Evolutionary conservation across 2,113 vertebrate species (phyloP).

Genomic region (Mungos mungo): DNA sequence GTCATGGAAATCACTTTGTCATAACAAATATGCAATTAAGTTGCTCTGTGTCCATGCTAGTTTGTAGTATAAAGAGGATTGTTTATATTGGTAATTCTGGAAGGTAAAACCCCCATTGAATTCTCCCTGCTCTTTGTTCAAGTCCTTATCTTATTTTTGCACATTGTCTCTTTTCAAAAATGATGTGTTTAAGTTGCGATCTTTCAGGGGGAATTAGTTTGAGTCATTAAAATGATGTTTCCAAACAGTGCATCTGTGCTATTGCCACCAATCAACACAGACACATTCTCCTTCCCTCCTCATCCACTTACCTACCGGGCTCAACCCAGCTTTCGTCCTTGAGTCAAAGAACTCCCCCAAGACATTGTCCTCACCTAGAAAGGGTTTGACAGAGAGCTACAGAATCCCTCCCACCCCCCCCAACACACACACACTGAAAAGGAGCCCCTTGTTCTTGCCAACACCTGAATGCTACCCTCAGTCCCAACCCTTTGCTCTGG

Average conservation of each 20-base stretch:
- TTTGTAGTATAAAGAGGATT: not conserved
- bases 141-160: slow-evolving; percentile 42
- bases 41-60: not conserved
- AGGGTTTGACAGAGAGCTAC: not conserved
- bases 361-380: not conserved
- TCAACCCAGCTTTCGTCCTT: not conserved
- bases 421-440: not conserved
- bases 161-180: slow-evolving; percentile 40
- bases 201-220: not conserved
- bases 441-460: not conserved
- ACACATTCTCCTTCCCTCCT: not conserved
- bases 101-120: not conserved
- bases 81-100: not conserved
- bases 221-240: not conserved
- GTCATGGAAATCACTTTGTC: not conserved
- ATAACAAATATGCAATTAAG: slow-evolving; percentile 45
- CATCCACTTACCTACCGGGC: not conserved
- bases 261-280: not conserved
- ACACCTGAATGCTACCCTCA: no score
- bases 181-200: not conserved
- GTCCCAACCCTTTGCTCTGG: not conserved
- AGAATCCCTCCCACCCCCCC: not conserved
- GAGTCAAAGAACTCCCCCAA: not conserved
- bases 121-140: not conserved
- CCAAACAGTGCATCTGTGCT: not conserved